Percentiles rank a stretch among this genome's conserved stretches.
Evolutionary conservation across 2,797 vertebrate genomes (phyloP).

Genomic region (Apogon hyalosoma): DNA sequence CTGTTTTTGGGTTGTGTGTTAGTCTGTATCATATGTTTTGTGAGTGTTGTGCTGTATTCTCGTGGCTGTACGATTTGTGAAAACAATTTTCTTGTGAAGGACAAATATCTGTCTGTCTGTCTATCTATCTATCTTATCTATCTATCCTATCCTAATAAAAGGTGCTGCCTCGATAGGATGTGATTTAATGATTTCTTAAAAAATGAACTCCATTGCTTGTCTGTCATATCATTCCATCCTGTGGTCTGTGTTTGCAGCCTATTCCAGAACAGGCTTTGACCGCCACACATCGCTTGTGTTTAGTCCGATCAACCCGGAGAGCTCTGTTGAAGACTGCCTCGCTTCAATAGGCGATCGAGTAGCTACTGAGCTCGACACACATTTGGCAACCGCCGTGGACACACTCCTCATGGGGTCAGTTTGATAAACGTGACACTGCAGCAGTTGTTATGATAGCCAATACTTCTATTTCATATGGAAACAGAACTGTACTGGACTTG

Average conservation of each 20-base stretch:
- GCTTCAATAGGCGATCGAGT: slow-evolving; percentile 87
- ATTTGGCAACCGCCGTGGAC: slow-evolving; percentile 84
- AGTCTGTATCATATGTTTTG: too few species aligned
- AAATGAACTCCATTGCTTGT: background rate
- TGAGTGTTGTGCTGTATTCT: too few species aligned
- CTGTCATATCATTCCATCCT: background rate
- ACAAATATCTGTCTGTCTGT: too few species aligned
- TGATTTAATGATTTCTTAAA: background rate
- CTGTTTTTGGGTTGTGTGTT: too few species aligned
- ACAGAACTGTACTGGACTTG: background rate
- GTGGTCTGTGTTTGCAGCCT: slow-evolving; percentile 77
- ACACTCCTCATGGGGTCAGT: slow-evolving; percentile 91
- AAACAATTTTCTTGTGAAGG: too few species aligned
- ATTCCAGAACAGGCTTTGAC: slow-evolving; percentile 89
- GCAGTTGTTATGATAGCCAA: too few species aligned
- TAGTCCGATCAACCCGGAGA: slow-evolving; percentile 90
- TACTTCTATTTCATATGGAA: background rate
- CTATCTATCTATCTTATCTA: too few species aligned
- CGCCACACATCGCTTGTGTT: slow-evolving; percentile 91
- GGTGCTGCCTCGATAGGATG: background rate
- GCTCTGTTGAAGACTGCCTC: slow-evolving; percentile 91
- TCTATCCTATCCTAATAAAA: too few species aligned
- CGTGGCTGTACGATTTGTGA: too few species aligned
- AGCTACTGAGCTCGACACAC: slow-evolving; percentile 82
- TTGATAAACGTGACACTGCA: background rate